Percentiles rank a stretch among this genome's conserved stretches.
Evolutionary conservation across 1,140 invertebrate species (phyloP).

Genomic region (Drosophila pseudoananassae): DNA sequence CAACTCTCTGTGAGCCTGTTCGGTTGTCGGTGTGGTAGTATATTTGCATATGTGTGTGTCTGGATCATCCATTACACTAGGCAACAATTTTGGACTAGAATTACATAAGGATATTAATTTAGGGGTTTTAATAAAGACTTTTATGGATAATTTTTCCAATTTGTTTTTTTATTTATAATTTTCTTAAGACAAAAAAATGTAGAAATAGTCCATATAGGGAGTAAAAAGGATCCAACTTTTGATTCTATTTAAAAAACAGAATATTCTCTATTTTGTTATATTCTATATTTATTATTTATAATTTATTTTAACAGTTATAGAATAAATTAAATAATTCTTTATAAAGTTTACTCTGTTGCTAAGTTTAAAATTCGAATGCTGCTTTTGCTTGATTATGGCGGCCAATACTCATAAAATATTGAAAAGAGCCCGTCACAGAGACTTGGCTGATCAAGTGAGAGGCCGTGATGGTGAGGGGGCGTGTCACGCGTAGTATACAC

Average conservation of each 20-base stretch:
- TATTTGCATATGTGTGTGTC: conserved; percentile 49
- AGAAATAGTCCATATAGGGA: no score
- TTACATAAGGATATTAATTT: not conserved
- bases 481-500: conserved; percentile 40
- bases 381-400: conserved; percentile 69
- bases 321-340: not conserved
- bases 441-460: conserved; percentile 47
- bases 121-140: no score
- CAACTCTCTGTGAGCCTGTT: conserved; percentile 33
- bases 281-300: not conserved
- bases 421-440: conserved; percentile 58
- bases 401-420: conserved; percentile 79
- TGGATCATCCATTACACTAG: conserved; percentile 39
- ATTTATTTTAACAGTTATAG: not conserved
- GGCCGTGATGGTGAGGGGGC: conserved; percentile 12
- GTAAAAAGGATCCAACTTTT: no score
- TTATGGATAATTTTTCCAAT: no score
- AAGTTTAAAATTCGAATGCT: conserved; percentile 60
- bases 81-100: conserved; percentile 6
- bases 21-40: conserved; percentile 24
- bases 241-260: not conserved
- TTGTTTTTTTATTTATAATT: no score
- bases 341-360: conserved; percentile 24
- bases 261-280: not conserved
- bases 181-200: no score